These are phyloP conservation scores for Limnephilus lunatus DNA, from an alignment of 2,888 invertebrate species.

Conservation along the genomic window DNA sequence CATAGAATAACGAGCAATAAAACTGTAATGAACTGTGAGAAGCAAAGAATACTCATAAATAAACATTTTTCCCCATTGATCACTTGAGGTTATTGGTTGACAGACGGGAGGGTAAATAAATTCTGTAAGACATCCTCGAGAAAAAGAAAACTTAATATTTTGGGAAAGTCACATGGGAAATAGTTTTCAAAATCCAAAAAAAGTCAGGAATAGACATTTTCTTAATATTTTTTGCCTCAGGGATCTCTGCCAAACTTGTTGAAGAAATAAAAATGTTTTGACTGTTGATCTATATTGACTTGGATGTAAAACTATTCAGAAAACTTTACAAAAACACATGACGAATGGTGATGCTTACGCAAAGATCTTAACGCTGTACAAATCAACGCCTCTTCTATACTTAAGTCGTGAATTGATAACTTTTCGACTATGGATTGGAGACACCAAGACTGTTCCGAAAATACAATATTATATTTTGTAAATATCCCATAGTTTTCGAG, in stretches of 20 bases:
- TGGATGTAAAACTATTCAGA: background rate
- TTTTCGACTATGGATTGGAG: no score
- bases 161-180: background rate
- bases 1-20: background rate
- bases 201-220: background rate
- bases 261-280: background rate
- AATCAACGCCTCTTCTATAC: background rate
- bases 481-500: no score
- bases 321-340: background rate
- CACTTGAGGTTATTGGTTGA: background rate
- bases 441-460: no score
- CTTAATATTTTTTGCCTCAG: background rate
- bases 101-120: background rate
- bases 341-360: background rate
- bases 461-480: no score
- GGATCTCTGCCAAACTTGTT: background rate
- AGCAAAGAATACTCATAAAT: background rate
- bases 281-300: background rate
- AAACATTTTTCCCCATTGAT: background rate
- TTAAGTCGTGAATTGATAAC: background rate
- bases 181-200: background rate
- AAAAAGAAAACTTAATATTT: background rate
- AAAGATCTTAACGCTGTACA: background rate
- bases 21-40: background rate
- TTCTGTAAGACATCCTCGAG: background rate